Base-by-base conservation (phyloP, 2,888 invertebrate species). In the Eupithecia centaureata region DNA sequence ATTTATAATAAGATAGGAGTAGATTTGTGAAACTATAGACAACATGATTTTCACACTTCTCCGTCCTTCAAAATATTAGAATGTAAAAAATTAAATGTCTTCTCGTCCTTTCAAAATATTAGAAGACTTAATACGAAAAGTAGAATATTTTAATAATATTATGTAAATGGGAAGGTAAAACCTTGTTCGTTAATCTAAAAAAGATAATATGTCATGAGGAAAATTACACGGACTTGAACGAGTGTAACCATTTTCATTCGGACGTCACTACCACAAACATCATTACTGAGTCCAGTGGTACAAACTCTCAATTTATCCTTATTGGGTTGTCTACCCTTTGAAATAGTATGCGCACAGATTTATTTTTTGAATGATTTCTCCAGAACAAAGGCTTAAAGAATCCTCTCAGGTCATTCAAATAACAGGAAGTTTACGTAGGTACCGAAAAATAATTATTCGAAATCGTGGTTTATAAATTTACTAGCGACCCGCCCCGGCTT, bases 271-370 rank as follows among this genome's bases (percentile, higher is more conserved):
- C 18, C 22, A 22, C 4, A 22, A 18, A 47, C 47, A 27, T 27
- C 18, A 32, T 32, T 54, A 52, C 0, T 42, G 22, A 8, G 57
- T 68, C 64, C 25, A 27, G 57, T 64, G 18, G 7, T 57, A 18
- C 27, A 51, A 5, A 12, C 2, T 27, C 42, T 15, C 15, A 7
- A 22, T 28, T 5, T 52, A 32, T 57, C 65, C 51, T 67, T 75
- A 78, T 78, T 77, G 75, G 79, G 79, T 78, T 80, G 78, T 80
- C 78, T 74, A 71, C 73, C 68, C 79, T 77, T 81, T 79, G 78
- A 78, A 78, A 79, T 76, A 69, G 61, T 66, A 65, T 42, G 65
- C 63, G 69, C 66, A 62, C 67, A 69, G 65, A 71, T 69, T 72
- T 65, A 65, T 68, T 71, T 56, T 72, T 73, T 70, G 61, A 65